A percentile compares a stretch with the other conserved stretches of the same genome.
Conservation (phyloP, 2,797 vertebrate genomes). For the Enteromius radiatus region DNA sequence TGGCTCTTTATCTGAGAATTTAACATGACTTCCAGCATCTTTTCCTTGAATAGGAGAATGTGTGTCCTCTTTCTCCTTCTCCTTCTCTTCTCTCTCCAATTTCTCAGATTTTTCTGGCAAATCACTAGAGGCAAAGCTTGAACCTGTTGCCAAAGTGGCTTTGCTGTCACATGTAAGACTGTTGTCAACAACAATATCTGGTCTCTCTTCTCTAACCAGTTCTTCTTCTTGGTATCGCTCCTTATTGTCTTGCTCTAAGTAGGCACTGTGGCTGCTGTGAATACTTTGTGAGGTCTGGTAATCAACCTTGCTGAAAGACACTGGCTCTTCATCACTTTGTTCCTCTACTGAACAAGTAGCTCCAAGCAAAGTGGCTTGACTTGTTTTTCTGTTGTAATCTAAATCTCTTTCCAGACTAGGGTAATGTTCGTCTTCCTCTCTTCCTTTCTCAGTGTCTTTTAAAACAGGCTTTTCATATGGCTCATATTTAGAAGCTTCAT, state of each 20-base stretch:
- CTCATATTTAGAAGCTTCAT: constrained; percentile 74
- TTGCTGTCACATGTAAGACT: constrained; percentile 83
- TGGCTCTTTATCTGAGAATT: constrained; percentile 44
- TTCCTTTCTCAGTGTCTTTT: constrained; percentile 65
- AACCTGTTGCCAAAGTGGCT: constrained; percentile 67
- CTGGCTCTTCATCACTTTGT: constrained; percentile 76
- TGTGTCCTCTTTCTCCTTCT: constrained; percentile 64
- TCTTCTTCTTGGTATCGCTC: constrained; percentile 78
- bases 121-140: constrained; percentile 64
- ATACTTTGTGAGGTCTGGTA: constrained; percentile 71
- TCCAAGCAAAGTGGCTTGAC: constrained; percentile 67
- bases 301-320: constrained; percentile 72
- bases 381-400: constrained; percentile 73
- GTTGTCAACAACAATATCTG: constrained; percentile 82
- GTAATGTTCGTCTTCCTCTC: constrained; percentile 63
- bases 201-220: constrained; percentile 80
- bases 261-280: constrained; percentile 69
- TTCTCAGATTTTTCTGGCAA: constrained; percentile 79
- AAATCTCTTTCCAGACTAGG: constrained; percentile 67
- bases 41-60: constrained; percentile 29
- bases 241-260: constrained; percentile 71
- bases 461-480: constrained; percentile 80
- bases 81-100: constrained; percentile 76
- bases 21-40: constrained; percentile 32
- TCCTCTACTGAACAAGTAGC: constrained; percentile 70